Percentiles rank a stretch among this genome's conserved stretches.
phyloP scores from a whole-genome alignment of 2,888 invertebrate genomes.

The Pristionchus japonicus region DNA sequence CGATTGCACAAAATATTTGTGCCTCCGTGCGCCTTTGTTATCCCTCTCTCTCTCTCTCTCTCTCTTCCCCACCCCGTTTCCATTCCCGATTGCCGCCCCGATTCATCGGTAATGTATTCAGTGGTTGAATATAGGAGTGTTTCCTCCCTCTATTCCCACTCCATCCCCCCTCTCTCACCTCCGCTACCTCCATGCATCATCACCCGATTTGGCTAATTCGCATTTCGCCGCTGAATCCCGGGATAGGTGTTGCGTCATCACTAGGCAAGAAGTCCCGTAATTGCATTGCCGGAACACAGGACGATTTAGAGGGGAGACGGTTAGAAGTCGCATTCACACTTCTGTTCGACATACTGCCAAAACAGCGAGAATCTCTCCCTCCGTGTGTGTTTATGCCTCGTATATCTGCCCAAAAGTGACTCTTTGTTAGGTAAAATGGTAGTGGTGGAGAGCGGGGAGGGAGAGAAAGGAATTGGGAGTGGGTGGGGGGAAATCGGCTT shows the following conservation, averaged over 20 bases:
- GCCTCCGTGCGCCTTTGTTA: neutral
- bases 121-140: constrained; percentile 29
- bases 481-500: neutral
- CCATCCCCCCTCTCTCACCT: neutral
- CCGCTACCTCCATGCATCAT: neutral
- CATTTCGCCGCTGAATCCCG: neutral
- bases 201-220: constrained; percentile 18
- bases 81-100: neutral
- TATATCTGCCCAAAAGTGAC: constrained; percentile 41
- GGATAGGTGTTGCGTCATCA: neutral
- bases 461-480: neutral
- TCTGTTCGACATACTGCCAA: neutral
- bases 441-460: neutral
- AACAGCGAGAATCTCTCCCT: neutral
- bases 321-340: neutral
- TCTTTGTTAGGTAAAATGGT: constrained; percentile 38
- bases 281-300: neutral
- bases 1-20: neutral
- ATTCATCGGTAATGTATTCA: constrained; percentile 1
- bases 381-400: neutral
- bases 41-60: neutral
- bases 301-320: neutral
- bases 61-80: too few relatives aligned
- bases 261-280: neutral
- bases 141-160: neutral